These are phyloP conservation scores for Sandelia bainsii DNA, from an alignment of 2,797 vertebrate genomes.

Conservation along the genomic window DNA sequence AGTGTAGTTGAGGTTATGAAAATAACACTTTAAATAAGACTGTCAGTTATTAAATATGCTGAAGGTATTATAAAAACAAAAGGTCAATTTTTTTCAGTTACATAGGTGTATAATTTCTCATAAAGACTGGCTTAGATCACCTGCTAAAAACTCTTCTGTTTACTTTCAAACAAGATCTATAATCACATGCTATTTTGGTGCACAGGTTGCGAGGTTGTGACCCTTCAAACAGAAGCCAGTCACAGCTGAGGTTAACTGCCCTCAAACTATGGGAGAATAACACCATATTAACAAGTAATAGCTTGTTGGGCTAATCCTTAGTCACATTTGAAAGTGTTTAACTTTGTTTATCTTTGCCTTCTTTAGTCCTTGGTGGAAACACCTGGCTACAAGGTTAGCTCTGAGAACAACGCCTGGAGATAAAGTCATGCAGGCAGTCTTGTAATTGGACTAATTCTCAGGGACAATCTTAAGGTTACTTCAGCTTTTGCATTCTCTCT, in stretches of 20 bases:
- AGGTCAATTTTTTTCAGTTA: constrained; percentile 13
- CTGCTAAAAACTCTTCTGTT: constrained; percentile 78
- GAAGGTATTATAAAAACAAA: constrained; percentile 13
- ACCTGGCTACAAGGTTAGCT: constrained; percentile 77
- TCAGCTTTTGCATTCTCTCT: constrained; percentile 33
- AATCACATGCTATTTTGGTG: constrained; percentile 84
- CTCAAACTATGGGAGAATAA: constrained; percentile 80
- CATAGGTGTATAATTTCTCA: constrained; percentile 28
- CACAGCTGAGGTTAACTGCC: constrained; percentile 80
- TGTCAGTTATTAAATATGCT: background rate
- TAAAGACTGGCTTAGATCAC: constrained; percentile 57
- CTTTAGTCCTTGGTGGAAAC: constrained; percentile 61
- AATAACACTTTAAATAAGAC: background rate
- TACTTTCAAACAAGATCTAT: constrained; percentile 81
- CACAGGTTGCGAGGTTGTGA: constrained; percentile 75
- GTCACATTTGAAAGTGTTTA: constrained; percentile 85
- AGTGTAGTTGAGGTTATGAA: background rate
- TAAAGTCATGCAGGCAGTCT: constrained; percentile 46
- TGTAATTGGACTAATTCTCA: constrained; percentile 70
- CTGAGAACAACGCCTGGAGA: constrained; percentile 56
- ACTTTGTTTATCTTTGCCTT: constrained; percentile 69
- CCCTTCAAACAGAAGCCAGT: constrained; percentile 83
- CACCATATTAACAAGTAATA: constrained; percentile 81
- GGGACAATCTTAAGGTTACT: constrained; percentile 56
- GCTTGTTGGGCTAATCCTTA: constrained; percentile 78